These are phyloP conservation scores for Halcyon leucocephala DNA, from an alignment of 2,797 vertebrate genomes.

Conservation along the genomic window DNA sequence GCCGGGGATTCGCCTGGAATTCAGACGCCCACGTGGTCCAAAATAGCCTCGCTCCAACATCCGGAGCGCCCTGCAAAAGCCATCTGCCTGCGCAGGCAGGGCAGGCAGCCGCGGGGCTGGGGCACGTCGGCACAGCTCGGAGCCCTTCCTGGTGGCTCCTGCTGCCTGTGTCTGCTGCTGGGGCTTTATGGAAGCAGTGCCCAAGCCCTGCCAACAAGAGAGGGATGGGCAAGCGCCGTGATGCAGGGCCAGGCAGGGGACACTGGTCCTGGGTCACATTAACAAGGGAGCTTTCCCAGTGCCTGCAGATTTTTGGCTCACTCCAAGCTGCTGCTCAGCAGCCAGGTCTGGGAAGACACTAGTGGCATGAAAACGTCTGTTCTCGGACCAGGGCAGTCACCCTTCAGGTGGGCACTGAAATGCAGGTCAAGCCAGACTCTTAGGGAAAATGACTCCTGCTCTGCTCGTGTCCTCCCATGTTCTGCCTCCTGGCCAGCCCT, in stretches of 20 bases:
- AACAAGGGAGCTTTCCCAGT: not conserved
- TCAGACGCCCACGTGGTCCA: slow-evolving; percentile 70
- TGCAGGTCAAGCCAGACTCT: not conserved
- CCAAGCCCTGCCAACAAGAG: not conserved
- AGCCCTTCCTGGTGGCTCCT: not conserved
- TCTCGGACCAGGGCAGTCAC: not conserved
- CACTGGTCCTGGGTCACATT: not conserved
- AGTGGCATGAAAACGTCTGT: not conserved
- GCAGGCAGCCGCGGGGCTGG: slow-evolving; percentile 3
- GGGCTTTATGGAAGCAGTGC: rapidly evolving
- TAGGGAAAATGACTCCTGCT: not conserved
- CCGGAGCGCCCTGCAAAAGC: slow-evolving; percentile 62
- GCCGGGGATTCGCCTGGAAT: slow-evolving; percentile 69
- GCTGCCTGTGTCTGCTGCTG: not conserved
- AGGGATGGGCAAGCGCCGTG: not conserved
- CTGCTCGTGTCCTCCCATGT: rapidly evolving
- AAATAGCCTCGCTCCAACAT: slow-evolving; percentile 66
- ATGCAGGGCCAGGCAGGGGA: not conserved
- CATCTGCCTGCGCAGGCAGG: slow-evolving; percentile 57
- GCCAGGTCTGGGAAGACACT: not conserved
- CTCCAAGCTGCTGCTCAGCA: not conserved
- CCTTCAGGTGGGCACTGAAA: not conserved
- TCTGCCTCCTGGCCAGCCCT: not conserved
- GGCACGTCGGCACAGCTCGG: not conserved
- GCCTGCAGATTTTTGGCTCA: not conserved